These are phyloP conservation scores for Nyctalus aviator DNA, from an alignment of 2,797 vertebrate genomes.

Conservation along the genomic window DNA sequence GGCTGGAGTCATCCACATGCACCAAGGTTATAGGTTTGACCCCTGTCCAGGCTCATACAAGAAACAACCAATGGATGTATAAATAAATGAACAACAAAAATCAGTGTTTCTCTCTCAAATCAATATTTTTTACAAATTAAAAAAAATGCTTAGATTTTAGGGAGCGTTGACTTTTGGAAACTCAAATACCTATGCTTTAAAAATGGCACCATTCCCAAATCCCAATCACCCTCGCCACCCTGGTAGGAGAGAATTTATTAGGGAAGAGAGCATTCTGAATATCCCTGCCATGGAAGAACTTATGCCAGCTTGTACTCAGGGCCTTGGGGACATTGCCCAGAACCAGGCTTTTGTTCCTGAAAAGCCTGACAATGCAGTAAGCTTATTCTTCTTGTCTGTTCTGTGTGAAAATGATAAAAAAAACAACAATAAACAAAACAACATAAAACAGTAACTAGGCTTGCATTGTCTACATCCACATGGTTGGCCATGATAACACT, in stretches of 20 bases:
- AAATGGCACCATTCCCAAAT: neutral
- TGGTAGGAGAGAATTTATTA: neutral
- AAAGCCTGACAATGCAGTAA: neutral
- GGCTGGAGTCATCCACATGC: neutral
- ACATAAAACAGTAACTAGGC: neutral
- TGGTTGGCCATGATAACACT: neutral
- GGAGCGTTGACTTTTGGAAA: neutral
- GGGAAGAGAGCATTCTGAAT: neutral
- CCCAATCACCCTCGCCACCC: neutral
- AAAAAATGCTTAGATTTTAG: neutral
- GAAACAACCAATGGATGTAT: neutral
- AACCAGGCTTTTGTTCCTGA: neutral
- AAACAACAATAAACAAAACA: neutral
- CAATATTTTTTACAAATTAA: neutral
- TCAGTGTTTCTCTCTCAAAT: neutral
- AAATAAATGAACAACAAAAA: neutral
- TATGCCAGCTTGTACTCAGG: neutral
- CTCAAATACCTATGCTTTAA: neutral
- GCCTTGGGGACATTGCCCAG: neutral
- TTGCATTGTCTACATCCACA: neutral
- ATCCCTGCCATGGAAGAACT: neutral
- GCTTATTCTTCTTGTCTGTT: conserved; percentile 15
- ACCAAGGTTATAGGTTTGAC: neutral
- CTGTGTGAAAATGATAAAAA: neutral
- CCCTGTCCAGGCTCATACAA: neutral